Percentiles rank a stretch among this genome's conserved stretches.
phyloP scores from a whole-genome alignment of 2,113 vertebrate genomes.

The Trematomus loennbergii region DNA sequence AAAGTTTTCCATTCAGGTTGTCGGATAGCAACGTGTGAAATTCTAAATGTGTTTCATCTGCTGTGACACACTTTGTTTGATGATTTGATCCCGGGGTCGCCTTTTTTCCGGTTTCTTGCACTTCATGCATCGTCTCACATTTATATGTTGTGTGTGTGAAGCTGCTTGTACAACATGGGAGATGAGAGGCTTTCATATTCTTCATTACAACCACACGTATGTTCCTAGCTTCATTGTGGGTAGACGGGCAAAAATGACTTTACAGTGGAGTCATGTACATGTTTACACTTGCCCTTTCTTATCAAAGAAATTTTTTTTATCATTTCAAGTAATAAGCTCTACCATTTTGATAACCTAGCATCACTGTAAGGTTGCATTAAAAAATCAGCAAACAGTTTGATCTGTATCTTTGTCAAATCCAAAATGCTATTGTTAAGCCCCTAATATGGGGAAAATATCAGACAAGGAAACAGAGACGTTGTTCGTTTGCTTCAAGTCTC shows the following conservation, averaged over 20 bases:
- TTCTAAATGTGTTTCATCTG: constrained; percentile 30
- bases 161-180: too few species aligned
- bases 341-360: neutral
- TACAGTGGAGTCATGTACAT: neutral
- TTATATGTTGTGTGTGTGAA: neutral
- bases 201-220: neutral
- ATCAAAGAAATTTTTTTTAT: neutral
- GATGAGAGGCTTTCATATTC: neutral
- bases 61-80: neutral
- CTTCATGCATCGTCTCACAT: neutral
- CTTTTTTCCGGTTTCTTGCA: neutral
- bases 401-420: too few species aligned
- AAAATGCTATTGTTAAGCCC: too few species aligned
- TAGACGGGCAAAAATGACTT: neutral
- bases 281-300: neutral
- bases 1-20: constrained; percentile 40
- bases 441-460: too few species aligned
- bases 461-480: too few species aligned
- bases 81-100: too few species aligned
- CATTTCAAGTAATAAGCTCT: neutral
- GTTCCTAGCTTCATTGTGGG: neutral
- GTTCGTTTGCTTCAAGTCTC: too few species aligned
- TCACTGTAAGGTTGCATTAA: too few species aligned
- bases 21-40: constrained; percentile 54
- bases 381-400: too few species aligned